Base-by-base conservation (phyloP, 2,888 invertebrate genomes). In the Zaprionus bogoriensis region DNA sequence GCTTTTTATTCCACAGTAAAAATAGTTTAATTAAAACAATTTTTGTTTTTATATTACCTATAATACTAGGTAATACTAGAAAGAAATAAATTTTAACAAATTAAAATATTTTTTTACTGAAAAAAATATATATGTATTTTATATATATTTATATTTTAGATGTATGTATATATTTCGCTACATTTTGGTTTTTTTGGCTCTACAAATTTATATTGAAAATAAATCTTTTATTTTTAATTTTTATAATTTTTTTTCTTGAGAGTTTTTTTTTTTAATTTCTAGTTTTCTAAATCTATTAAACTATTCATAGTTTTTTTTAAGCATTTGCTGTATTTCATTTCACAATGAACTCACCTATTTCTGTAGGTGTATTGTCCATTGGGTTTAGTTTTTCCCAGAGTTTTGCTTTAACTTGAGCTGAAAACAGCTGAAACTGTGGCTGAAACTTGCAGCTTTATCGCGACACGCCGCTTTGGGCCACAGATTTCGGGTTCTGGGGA, bases 391-490 rank as follows among this genome's bases (percentile, higher is more conserved):
- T 32, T 22, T 17, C 39, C 44, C 19, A 32, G 20, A 30, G n/a
- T 23, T 44, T 17, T 10, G 10, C 38, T 39, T 38, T 17, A 46
- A 28, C 38, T 23, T 38, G 36, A 67, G 61, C 53, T 58, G 38
- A 32, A 9, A 50, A 53, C 42, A 53, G 50, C 50, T 71, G 53
- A 72, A 58, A 47, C 30, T 22, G 17, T 59, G 19, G 28, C 55
- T 45, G 46, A 22, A 51, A 58, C 42, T 53, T 55, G 28, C 20
- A 59, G 58, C 55, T 73, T 73, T 76, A 76, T 79, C 77, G 74
- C 59, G 73, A 30, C 48, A 45, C 50, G 23, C 39, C 22, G 47
- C 51, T 62, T 25, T 52, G 22, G 39, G 41, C 63, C n/a, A 50
- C 47, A 64, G 42, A 68, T 68, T 72, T 59, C 55, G 73, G 62